Base-by-base conservation (phyloP, 2,888 invertebrate genomes). In the Tipula confusa region DNA sequence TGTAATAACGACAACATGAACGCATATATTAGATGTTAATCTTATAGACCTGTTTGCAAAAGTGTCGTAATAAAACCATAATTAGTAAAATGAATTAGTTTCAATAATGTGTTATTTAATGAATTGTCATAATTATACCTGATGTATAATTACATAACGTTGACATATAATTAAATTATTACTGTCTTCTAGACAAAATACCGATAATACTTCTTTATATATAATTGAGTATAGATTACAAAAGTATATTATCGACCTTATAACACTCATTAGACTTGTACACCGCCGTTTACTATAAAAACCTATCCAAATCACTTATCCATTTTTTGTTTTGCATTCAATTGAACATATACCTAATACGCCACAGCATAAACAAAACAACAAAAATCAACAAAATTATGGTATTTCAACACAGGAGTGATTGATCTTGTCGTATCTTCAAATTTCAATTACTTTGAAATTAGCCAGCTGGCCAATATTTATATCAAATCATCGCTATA, bases 391-490 rank as follows among this genome's bases (percentile, higher is more conserved):
- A 64, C 64, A 64, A 64, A 64, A 9, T 64, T 64, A 24, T 64
- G 24, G 24, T 64, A 64, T 64, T 64, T 64, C 64, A 64, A 24
- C 64, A 64, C 64, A 24, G 24, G 24, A 64, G 64, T 64, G 64
- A 64, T 64, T 64, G 64, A 64, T 64, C 64, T 64, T 24, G 18
- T 64, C 64, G 43, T 43, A 43, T 64, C 24, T 64, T 64, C 64
- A 64, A 18, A 24, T 64, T 64, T 64, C 64, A 64, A 64, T 64
- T 64, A 64, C 64, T 64, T 1, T 24, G 9, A 64, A 64, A 64
- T 64, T 64, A 64, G 64, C 64, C 64, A 64, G 64, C 64, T 64
- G 64, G 24, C 64, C 64, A 64, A 64, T 64, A 64, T 64, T 24
- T 64, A 24, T 64, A 38, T 13, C 24, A 64, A 64, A 24, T 64